These are phyloP conservation scores for Drosophila nigromelanica DNA, from an alignment of 1,140 invertebrate species.

Conservation along the genomic window DNA sequence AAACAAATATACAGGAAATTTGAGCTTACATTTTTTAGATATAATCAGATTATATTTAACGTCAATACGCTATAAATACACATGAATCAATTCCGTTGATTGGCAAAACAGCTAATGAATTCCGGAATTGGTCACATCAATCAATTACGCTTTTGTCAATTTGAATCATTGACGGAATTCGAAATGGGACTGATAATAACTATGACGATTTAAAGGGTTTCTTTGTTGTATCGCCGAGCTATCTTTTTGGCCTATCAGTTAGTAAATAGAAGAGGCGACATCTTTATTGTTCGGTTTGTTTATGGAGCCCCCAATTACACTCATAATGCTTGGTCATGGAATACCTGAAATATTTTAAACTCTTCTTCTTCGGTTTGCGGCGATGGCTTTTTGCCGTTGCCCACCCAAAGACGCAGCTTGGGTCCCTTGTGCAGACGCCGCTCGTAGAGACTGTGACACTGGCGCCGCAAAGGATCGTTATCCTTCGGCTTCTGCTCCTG, in stretches of 20 bases:
- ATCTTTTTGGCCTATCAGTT: conserved; percentile 6
- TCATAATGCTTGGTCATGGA: too few relatives aligned
- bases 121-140: conserved; percentile 11
- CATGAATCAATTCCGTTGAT: not conserved
- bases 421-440: conserved; percentile 68
- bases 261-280: not conserved
- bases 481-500: conserved; percentile 12
- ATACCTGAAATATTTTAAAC: conserved; percentile 65
- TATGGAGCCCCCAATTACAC: too few relatives aligned
- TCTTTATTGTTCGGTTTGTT: not conserved
- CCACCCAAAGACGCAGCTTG: conserved; percentile 65
- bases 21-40: too few relatives aligned
- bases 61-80: too few relatives aligned
- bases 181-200: not conserved
- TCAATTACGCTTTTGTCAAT: conserved; percentile 12
- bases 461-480: conserved; percentile 41
- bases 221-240: not conserved
- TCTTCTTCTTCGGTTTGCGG: conserved; percentile 50
- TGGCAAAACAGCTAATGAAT: not conserved
- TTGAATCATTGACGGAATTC: conserved; percentile 8
- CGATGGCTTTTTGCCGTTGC: conserved; percentile 44
- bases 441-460: conserved; percentile 65
- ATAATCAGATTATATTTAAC: too few relatives aligned
- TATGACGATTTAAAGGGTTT: not conserved
- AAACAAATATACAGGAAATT: too few relatives aligned